phyloP scores from a whole-genome alignment of 1,140 invertebrate genomes.

The Aphaenogaster rudis region DNA sequence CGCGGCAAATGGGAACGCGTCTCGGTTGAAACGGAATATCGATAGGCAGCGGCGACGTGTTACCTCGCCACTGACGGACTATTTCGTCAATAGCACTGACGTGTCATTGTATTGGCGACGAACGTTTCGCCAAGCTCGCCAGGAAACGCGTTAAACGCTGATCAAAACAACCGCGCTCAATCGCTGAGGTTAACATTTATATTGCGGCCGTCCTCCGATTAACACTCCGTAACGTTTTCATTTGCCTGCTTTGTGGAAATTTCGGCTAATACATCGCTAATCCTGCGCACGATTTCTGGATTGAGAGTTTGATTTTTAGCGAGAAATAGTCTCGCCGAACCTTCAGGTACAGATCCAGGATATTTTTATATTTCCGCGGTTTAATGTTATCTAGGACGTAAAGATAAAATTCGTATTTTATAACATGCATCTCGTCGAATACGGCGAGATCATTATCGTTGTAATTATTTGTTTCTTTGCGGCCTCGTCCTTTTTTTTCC shows the following conservation, averaged over 20 bases:
- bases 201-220: conserved; percentile 50
- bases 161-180: conserved; percentile 61
- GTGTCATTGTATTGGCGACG: conserved; percentile 26
- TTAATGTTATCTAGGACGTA: background rate
- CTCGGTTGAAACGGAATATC: conserved; percentile 43
- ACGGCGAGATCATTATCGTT: conserved; percentile 3
- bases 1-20: conserved; percentile 16
- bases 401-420: background rate
- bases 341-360: background rate
- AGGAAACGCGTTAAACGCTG: conserved; percentile 53
- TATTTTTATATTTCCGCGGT: background rate
- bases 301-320: background rate
- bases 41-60: conserved; percentile 27
- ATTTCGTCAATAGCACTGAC: conserved; percentile 55
- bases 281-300: background rate
- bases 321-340: background rate
- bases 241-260: conserved; percentile 16
- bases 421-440: background rate
- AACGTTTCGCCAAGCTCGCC: conserved; percentile 23
- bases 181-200: conserved; percentile 60
- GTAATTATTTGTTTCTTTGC: conserved; percentile 38
- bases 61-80: conserved; percentile 34
- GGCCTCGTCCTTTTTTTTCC: background rate
- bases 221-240: conserved; percentile 34
- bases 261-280: background rate